These are phyloP conservation scores for Ectemnius continuus DNA, from an alignment of 2,888 invertebrate species.

Conservation along the genomic window DNA sequence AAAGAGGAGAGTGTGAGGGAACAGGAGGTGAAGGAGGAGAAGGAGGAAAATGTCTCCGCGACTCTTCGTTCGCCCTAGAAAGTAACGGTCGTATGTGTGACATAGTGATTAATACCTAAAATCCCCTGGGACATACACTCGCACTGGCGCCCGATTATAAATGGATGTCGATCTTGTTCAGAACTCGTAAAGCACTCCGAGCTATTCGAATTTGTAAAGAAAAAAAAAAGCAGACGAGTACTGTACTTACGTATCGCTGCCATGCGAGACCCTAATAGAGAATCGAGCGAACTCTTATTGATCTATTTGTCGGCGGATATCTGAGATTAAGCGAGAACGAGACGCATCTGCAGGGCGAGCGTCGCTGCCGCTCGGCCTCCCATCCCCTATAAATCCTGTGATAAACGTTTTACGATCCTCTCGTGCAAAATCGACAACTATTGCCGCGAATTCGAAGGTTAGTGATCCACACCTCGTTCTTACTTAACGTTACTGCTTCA, in stretches of 20 bases:
- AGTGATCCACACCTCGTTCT: slow-evolving; percentile 6
- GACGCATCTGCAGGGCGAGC: no score
- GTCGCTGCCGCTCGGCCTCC: no score
- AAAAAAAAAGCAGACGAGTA: no score
- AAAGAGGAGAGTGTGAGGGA: not conserved
- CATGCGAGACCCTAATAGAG: no score
- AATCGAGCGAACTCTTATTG: no score
- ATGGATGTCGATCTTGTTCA: slow-evolving; percentile 23
- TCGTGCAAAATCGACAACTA: slow-evolving; percentile 22
- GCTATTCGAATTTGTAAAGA: not conserved
- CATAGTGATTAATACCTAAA: no score
- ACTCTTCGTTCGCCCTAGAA: not conserved
- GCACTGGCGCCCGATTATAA: slow-evolving; percentile 20
- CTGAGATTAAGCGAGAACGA: no score
- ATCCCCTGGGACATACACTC: not conserved
- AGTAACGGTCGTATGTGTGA: no score
- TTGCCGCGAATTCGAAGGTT: not conserved
- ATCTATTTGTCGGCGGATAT: no score
- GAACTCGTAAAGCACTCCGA: slow-evolving; percentile 1
- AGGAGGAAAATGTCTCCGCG: not conserved
- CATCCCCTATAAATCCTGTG: not conserved
- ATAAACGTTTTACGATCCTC: not conserved
- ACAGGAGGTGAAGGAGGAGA: no score
- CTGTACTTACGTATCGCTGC: not conserved
- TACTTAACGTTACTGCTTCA: slow-evolving; percentile 1